Evolutionary conservation across 1,140 invertebrate genomes (phyloP).

Genomic region (Cylas formicarius): DNA sequence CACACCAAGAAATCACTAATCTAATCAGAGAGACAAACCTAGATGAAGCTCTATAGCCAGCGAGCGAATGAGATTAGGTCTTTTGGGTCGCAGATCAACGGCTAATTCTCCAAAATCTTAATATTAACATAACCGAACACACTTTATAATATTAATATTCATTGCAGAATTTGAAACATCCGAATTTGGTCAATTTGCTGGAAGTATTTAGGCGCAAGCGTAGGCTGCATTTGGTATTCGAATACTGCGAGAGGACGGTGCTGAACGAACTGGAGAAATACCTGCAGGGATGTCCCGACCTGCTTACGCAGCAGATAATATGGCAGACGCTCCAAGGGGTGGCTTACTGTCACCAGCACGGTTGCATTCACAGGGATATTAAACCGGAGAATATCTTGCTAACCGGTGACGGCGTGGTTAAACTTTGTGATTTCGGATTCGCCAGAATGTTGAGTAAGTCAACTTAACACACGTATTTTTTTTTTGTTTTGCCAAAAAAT

Average conservation of each 20-base stretch:
- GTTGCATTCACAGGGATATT: constrained; percentile 94
- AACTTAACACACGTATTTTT: neutral
- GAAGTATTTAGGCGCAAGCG: constrained; percentile 97
- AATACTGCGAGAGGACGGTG: constrained; percentile 96
- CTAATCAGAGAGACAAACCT: too few species aligned
- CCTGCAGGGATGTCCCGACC: constrained; percentile 71
- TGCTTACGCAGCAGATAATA: constrained; percentile 82
- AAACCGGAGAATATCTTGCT: constrained; percentile 99
- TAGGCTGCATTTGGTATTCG: constrained; percentile 95
- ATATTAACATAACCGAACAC: neutral
- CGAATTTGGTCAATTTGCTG: constrained; percentile 93
- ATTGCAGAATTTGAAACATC: constrained; percentile 93
- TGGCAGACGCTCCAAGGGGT: constrained; percentile 94
- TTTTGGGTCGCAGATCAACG: constrained; percentile 2
- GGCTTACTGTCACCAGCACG: constrained; percentile 92
- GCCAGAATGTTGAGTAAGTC: constrained; percentile 89
- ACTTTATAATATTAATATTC: neutral
- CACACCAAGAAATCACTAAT: too few species aligned
- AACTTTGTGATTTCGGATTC: constrained; percentile 98
- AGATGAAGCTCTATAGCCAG: too few species aligned
- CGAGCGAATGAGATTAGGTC: too few species aligned
- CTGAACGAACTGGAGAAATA: constrained; percentile 89
- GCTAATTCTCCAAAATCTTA: too few species aligned
- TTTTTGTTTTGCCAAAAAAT: too few species aligned
- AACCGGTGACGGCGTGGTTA: constrained; percentile 89